Conservation (phyloP, 2,797 vertebrate genomes). For the Meriones psammophilus region DNA sequence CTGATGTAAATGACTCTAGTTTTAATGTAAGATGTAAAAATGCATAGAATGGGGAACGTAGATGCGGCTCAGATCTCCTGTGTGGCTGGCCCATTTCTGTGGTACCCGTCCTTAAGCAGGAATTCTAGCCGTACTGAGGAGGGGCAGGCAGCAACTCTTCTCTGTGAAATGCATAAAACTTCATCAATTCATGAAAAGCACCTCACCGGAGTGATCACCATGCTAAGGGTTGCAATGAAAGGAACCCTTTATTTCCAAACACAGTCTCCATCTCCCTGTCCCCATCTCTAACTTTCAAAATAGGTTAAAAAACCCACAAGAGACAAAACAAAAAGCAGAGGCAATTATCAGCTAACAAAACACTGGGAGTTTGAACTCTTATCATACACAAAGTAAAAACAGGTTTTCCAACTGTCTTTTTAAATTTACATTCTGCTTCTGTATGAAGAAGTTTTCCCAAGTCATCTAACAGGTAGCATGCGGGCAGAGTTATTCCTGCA, state of each 20-base stretch:
- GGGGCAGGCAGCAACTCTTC: neutral
- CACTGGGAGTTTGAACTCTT: constrained; percentile 29
- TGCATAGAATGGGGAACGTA: neutral
- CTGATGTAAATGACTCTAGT: neutral
- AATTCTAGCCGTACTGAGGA: neutral
- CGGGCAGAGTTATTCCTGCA: constrained; percentile 55
- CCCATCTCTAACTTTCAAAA: constrained; percentile 1
- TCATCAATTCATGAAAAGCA: neutral
- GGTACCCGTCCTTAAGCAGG: neutral
- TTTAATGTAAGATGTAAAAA: constrained; percentile 10
- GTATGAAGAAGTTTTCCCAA: constrained; percentile 42
- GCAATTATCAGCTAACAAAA: constrained; percentile 54
- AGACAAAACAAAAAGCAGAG: constrained; percentile 14
- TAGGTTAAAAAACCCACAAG: neutral
- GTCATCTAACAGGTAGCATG: constrained; percentile 66
- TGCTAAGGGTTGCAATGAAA: constrained; percentile 36
- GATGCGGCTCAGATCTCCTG: neutral
- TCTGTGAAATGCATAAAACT: neutral
- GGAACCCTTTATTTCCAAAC: neutral
- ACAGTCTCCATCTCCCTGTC: neutral
- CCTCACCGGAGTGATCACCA: neutral
- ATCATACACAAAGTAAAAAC: constrained; percentile 67
- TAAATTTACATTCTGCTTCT: constrained; percentile 59
- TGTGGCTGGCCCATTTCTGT: neutral
- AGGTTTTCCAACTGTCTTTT: constrained; percentile 53